Evolutionary conservation across 2,113 vertebrate genomes (phyloP).

Genomic region (Leiothrix lutea): DNA sequence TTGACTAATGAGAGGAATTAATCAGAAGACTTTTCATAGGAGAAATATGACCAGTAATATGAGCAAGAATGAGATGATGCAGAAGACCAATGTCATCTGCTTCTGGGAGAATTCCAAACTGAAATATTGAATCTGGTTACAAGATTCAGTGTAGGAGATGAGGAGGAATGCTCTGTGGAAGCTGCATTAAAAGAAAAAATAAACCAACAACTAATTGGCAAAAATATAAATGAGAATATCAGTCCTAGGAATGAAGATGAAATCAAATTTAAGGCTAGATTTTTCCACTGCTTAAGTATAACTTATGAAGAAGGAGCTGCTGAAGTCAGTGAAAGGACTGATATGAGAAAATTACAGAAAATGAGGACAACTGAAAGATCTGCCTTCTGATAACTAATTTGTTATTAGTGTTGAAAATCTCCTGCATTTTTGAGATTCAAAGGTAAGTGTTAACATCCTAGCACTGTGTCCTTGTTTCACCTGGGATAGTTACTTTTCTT

Average conservation of each 20-base stretch:
- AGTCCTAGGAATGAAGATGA: neutral
- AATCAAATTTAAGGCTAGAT: neutral
- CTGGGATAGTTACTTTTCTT: neutral
- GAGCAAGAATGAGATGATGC: neutral
- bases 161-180: neutral
- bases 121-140: neutral
- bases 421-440: neutral
- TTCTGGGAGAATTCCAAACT: conserved; percentile 26
- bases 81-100: conserved; percentile 4
- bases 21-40: conserved; percentile 23
- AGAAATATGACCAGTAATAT: conserved; percentile 28
- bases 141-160: neutral
- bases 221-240: neutral
- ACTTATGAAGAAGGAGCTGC: neutral
- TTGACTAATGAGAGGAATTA: conserved; percentile 57
- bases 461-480: neutral
- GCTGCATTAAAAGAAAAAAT: neutral
- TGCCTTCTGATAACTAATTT: neutral
- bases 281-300: neutral
- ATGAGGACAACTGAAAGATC: neutral
- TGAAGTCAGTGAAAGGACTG: neutral
- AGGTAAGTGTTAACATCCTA: neutral
- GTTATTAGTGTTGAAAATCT: neutral
- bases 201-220: neutral
- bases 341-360: neutral